phyloP scores from a whole-genome alignment of 2,113 vertebrate genomes.

The Acanthisitta chloris region DNA sequence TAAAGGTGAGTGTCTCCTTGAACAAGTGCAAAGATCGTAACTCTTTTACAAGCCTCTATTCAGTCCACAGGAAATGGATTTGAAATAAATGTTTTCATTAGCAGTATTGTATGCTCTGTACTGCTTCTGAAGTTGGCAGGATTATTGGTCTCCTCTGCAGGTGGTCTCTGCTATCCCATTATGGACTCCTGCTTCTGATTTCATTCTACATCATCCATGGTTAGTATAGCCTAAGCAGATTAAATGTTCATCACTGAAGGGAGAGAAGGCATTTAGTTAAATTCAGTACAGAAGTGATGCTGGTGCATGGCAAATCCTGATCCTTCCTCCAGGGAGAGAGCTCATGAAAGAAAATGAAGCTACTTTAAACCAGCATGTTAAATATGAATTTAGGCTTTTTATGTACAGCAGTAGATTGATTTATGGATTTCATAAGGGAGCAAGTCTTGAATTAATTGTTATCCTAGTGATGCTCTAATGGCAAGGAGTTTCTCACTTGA shows the following conservation, averaged over 20 bases:
- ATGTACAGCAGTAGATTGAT: not conserved
- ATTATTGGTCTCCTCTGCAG: not conserved
- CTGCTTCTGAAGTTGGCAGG: not conserved
- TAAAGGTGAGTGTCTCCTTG: conserved; percentile 81
- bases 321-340: not conserved
- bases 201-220: not conserved
- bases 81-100: not conserved
- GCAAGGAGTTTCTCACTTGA: not conserved
- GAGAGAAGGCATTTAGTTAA: not conserved
- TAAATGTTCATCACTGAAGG: not conserved
- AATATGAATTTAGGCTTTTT: not conserved
- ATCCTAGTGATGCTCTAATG: not conserved
- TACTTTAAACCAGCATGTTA: not conserved
- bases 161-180: not conserved
- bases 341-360: not conserved
- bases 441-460: not conserved
- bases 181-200: not conserved
- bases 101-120: not conserved
- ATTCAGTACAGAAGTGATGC: not conserved
- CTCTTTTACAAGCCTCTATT: not conserved
- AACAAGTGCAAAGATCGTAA: not conserved
- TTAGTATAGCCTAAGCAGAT: not conserved
- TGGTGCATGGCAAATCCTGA: not conserved
- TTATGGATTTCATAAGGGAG: not conserved
- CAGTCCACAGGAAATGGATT: not conserved